phyloP scores from a whole-genome alignment of 1,140 invertebrate species.

The Temnothorax longispinosus region DNA sequence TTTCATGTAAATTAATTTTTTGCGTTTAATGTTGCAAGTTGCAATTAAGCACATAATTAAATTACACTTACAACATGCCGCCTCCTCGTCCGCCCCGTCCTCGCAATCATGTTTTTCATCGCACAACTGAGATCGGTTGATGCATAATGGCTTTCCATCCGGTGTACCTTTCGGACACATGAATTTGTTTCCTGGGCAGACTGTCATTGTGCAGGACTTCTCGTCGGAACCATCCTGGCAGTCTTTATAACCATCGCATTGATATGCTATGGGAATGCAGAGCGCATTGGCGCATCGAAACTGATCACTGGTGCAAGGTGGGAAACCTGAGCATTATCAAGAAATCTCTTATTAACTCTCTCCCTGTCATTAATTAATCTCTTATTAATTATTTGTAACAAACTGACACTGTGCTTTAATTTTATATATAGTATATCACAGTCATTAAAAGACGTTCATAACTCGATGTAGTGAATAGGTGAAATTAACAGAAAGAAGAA shows the following conservation, averaged over 20 bases:
- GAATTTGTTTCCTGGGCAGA: slow-evolving; percentile 97
- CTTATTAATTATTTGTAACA: too few species aligned
- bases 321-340: slow-evolving; percentile 88
- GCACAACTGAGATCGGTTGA: slow-evolving; percentile 94
- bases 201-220: slow-evolving; percentile 94
- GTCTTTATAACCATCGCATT: slow-evolving; percentile 93
- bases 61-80: slow-evolving; percentile 92
- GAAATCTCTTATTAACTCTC: background rate
- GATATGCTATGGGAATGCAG: slow-evolving; percentile 95
- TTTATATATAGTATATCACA: too few species aligned
- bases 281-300: slow-evolving; percentile 97
- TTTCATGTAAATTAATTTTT: background rate
- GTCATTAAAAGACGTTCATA: too few species aligned
- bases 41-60: background rate
- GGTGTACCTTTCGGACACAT: slow-evolving; percentile 92
- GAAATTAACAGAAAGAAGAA: background rate
- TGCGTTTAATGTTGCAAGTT: background rate
- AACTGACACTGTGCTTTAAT: too few species aligned
- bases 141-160: slow-evolving; percentile 93
- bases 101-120: slow-evolving; percentile 96
- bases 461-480: background rate
- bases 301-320: slow-evolving; percentile 95
- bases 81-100: slow-evolving; percentile 95
- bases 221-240: slow-evolving; percentile 96
- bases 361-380: too few species aligned